Evolutionary conservation across 2,888 invertebrate species (phyloP).

Genomic region (Glyphotaelius pellucidus): DNA sequence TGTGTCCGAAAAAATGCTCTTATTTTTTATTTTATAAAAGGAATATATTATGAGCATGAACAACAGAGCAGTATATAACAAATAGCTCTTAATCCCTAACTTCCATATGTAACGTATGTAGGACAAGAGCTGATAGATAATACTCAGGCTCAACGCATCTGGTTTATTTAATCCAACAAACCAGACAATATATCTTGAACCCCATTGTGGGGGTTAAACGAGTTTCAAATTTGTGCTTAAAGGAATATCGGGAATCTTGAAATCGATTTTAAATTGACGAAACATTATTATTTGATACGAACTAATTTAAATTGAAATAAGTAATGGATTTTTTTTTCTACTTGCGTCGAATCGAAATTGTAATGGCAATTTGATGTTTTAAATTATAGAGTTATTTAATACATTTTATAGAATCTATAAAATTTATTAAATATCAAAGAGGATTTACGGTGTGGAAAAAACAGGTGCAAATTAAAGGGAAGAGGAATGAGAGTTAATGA

Average conservation of each 20-base stretch:
- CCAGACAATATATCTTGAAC: conserved; percentile 54
- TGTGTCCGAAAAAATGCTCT: not conserved
- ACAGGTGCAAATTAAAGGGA: not conserved
- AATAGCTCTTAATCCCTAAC: not conserved
- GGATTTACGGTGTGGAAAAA: not conserved
- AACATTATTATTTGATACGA: not conserved
- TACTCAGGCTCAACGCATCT: conserved; percentile 51
- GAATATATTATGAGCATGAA: not conserved
- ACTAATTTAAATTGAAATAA: not conserved
- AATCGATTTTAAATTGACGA: not conserved
- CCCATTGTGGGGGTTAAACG: not conserved
- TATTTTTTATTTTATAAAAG: not conserved
- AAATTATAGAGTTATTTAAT: too few species aligned
- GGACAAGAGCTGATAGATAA: not conserved
- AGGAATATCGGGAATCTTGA: not conserved
- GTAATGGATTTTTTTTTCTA: not conserved
- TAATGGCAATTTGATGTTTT: not conserved
- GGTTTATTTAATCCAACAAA: conserved; percentile 60
- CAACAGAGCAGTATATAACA: not conserved
- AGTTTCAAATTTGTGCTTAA: not conserved
- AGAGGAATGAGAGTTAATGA: not conserved
- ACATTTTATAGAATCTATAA: too few species aligned
- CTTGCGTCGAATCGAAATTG: not conserved
- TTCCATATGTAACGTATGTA: not conserved
- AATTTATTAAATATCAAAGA: not conserved